These are phyloP conservation scores for Chelidonichthys spinosus DNA, from an alignment of 2,797 vertebrate species.

Conservation along the genomic window DNA sequence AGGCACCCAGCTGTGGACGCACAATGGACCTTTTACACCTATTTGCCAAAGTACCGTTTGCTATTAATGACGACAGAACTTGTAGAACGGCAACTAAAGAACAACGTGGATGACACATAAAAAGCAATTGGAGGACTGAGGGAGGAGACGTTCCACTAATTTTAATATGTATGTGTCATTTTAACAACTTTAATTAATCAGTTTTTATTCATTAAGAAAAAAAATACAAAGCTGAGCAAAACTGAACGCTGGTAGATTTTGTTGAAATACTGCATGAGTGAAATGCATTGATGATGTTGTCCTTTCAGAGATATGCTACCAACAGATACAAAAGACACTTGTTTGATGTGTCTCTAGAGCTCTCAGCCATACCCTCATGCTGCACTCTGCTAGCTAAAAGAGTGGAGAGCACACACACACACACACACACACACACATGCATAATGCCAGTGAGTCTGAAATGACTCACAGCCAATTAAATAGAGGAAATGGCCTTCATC, in stretches of 20 bases:
- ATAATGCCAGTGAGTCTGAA: slow-evolving; percentile 58
- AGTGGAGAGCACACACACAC: slow-evolving; percentile 19
- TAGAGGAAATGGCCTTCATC: slow-evolving; percentile 83
- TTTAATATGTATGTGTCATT: background rate
- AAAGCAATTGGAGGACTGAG: background rate
- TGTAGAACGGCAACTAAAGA: slow-evolving; percentile 43
- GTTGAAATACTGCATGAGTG: slow-evolving; percentile 3
- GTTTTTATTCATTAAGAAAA: background rate
- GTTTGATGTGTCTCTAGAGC: slow-evolving; percentile 72
- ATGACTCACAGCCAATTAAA: slow-evolving; percentile 80
- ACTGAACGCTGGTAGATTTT: background rate
- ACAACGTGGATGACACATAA: slow-evolving; percentile 38
- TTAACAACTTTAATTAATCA: background rate
- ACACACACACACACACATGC: slow-evolving; percentile 5
- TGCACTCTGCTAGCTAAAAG: slow-evolving; percentile 58
- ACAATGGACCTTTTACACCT: slow-evolving; percentile 29
- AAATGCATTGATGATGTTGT: slow-evolving; percentile 12
- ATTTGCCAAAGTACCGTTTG: slow-evolving; percentile 17
- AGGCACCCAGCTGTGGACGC: slow-evolving; percentile 41
- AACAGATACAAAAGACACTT: slow-evolving; percentile 75
- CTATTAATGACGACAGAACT: slow-evolving; percentile 52
- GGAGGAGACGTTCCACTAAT: background rate
- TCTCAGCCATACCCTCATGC: slow-evolving; percentile 52
- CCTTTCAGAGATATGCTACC: slow-evolving; percentile 26
- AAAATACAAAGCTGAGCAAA: background rate